Evolutionary conservation across 2,797 vertebrate genomes (phyloP).

Genomic region (Oreonectes daqikongensis): DNA sequence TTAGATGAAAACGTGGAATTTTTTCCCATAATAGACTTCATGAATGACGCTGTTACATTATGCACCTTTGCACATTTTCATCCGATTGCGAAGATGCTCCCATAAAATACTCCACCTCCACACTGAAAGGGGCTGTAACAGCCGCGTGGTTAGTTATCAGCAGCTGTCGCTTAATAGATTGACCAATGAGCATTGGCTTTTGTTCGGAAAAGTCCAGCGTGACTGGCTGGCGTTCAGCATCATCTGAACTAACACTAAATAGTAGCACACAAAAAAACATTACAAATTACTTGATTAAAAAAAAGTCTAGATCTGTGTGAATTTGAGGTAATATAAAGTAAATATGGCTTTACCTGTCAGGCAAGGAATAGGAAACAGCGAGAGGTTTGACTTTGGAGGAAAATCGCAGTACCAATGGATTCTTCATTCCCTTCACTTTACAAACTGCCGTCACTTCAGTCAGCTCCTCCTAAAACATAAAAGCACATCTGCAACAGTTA

Average conservation of each 20-base stretch:
- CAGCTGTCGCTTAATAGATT: constrained; percentile 72
- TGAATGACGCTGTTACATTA: too few species aligned
- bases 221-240: constrained; percentile 50
- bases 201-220: constrained; percentile 82
- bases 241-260: constrained; percentile 61
- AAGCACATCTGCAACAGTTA: neutral
- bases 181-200: constrained; percentile 71
- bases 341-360: constrained; percentile 61
- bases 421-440: constrained; percentile 81
- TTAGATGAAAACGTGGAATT: too few species aligned
- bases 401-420: constrained; percentile 81
- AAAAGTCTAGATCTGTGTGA: neutral
- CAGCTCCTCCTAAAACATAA: constrained; percentile 75
- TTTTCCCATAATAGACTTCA: too few species aligned
- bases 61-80: constrained; percentile 62
- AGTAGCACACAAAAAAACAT: constrained; percentile 38
- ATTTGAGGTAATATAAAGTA: neutral
- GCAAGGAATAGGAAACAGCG: constrained; percentile 76
- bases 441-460: constrained; percentile 80
- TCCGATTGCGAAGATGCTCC: constrained; percentile 53
- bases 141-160: constrained; percentile 84
- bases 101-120: constrained; percentile 82
- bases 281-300: neutral
- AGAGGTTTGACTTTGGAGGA: constrained; percentile 78
- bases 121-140: constrained; percentile 77